A percentile compares a stretch with the other conserved stretches of the same genome.
Evolutionary conservation across 2,797 vertebrate genomes (phyloP).

Genomic region (Nothura maculosa): DNA sequence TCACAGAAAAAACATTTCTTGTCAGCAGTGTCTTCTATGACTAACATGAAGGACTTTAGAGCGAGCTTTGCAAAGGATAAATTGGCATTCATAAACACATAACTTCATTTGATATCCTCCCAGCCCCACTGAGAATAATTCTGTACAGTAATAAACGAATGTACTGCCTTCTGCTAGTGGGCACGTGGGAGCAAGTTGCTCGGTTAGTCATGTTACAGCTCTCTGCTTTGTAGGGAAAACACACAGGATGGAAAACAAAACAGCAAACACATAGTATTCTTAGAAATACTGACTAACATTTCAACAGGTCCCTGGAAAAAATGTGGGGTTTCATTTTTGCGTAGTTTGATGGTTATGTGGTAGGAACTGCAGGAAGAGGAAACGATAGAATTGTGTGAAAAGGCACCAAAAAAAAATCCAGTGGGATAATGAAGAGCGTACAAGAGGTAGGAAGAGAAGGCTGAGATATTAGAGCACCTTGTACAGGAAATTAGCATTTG

Average conservation of each 20-base stretch:
- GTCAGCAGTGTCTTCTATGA: background rate
- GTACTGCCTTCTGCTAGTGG: conserved; percentile 9
- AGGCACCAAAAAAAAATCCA: background rate
- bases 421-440: background rate
- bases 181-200: conserved; percentile 1
- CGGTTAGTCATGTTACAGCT: background rate
- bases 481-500: background rate
- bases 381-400: background rate
- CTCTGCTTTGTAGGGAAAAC: conserved; percentile 29
- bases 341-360: background rate
- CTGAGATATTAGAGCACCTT: background rate
- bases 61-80: background rate
- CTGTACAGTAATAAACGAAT: conserved; percentile 27
- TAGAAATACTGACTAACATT: background rate
- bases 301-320: background rate
- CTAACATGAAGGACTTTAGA: background rate
- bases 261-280: background rate
- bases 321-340: background rate
- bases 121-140: conserved; percentile 26
- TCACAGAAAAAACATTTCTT: conserved; percentile 47
- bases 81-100: conserved; percentile 45
- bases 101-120: conserved; percentile 30
- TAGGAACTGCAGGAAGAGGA: background rate
- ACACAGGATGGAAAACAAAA: background rate
- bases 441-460: background rate